Evolutionary conservation across 1,140 invertebrate species (phyloP), one percentile per base, ranked within the genome.

Genomic region (Trichogramma pretiosum): DNA sequence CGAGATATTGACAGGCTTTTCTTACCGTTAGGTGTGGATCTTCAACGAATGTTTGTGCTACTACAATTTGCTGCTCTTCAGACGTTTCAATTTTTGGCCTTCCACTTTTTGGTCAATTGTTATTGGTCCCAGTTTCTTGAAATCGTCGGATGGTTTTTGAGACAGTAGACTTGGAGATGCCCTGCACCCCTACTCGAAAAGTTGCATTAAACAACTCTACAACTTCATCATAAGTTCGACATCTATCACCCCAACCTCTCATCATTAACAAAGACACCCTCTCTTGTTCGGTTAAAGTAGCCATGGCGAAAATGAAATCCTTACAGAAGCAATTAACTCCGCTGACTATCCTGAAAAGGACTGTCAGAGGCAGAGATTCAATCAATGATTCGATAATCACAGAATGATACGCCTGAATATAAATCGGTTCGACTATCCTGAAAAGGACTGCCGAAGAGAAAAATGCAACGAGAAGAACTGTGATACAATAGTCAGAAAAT

Each of bases 41-140:
- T 26, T 48, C 50, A 7, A 50, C 48, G 37, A 54, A 54, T 30
- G 26, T 16, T 43, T 47, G 48, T 3, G 39, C 11, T 18, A 54
- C 40, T 9, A 47, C 10, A 26, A 50, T 11, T 19, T 23, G 32
- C 11, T 41, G 46, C 5, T 54, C 40, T 26, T 46, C 33, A 22
- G 23, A 46, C 14, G 39, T 50, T 23, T 26, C 48, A 10, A 37
- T 36, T 34, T 28, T 32, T 18, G 44, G 33, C 42, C 45, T 48
- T 36, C 46, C 48, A 46, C 33, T 23, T 16, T 40, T 36, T 13
- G 34, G 9, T 13, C 47, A 36, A 28, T 48, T 35, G 16, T 44
- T 48, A 18, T 52, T 37, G 10, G 18, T 10, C 13, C 42, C 38
- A 16, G 45, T 50, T 48, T 51, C 48, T 40, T 54, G 33, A 48